Conservation (phyloP, 2,797 vertebrate genomes). For the Meriones psammophilus region DNA sequence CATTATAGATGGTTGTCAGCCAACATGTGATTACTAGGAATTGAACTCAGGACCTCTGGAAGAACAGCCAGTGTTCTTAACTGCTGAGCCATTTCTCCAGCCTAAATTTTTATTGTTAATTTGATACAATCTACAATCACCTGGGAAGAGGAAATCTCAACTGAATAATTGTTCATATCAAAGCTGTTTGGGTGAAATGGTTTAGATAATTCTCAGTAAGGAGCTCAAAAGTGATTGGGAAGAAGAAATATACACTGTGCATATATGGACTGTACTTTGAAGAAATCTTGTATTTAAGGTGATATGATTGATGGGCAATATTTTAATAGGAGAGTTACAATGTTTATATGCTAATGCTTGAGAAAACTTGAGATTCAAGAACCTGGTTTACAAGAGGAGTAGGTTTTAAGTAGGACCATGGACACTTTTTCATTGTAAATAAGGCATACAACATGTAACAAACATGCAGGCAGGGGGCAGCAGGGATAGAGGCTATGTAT, state of each 20-base stretch:
- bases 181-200: background rate
- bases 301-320: background rate
- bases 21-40: background rate
- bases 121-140: background rate
- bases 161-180: background rate
- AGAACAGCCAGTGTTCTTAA: background rate
- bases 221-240: background rate
- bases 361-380: background rate
- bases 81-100: background rate
- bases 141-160: background rate
- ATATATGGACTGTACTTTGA: background rate
- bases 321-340: constrained; percentile 36
- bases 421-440: background rate
- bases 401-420: background rate
- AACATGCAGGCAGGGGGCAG: background rate
- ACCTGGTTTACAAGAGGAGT: background rate
- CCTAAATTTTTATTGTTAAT: background rate
- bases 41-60: background rate
- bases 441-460: background rate
- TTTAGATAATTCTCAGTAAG: background rate
- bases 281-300: background rate
- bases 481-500: background rate
- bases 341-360: background rate
- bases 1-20: background rate
- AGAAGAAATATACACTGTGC: background rate